Evolutionary conservation across 1,140 invertebrate species (phyloP), one percentile per base, ranked within the genome.

Genomic region (Panagrolaimus sp.): DNA sequence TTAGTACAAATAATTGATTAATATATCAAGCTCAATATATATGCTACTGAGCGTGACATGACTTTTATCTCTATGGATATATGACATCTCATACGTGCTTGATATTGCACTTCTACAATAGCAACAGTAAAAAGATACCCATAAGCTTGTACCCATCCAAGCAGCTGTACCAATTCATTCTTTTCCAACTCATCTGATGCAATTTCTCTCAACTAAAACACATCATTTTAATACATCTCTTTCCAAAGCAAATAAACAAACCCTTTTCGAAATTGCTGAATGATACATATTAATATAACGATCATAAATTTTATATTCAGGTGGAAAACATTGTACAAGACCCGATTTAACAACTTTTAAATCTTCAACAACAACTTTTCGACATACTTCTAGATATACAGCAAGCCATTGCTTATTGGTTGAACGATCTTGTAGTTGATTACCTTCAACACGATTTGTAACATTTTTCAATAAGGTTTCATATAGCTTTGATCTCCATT

Each of bases 281-380:
- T 98, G 95, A 81, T 98, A 98, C 90, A 98, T 94, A 75, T 88
- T 87, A 0, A 96, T 89, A 85, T 91, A 97, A 84, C 88, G 89
- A 74, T 91, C 89, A 4, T 93, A 89, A 73, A 98, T 96, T 81
- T 96, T 88, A 77, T 95, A 98, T 70, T 90, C 88, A n/a, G 92
- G 92, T 3, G 95, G 95, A 83, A 98, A 98, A 83, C 93, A 96
- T 0, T 92, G 92, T 3, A 91, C 89, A 81, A 93, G 93, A 0
- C 95, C 84, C 0, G 90, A 92, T 83, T 87, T 82, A 46, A 83
- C 82, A 3, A 78, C 61, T 14, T 72, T 65, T 27, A 81, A 63
- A 65, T 81, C 79, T n/a, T 75, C 71, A 46, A 75, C 67, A 16
- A 76, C 67, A 13, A 71, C 61, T 11, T 67, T 69, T 9, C 77